Evolutionary conservation across 2,888 invertebrate species (phyloP).

Genomic region (Atethmia centrago): DNA sequence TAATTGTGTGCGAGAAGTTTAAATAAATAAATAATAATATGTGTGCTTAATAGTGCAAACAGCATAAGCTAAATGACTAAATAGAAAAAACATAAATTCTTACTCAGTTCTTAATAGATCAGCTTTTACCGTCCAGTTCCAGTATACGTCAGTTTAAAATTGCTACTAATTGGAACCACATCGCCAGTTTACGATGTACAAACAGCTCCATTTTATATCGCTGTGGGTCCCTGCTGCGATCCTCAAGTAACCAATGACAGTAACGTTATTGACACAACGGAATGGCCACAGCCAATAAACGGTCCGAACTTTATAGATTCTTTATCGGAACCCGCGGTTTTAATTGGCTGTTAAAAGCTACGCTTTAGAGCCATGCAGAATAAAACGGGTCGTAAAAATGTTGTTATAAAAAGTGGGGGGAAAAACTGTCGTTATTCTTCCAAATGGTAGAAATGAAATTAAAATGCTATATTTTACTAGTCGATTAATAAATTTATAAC

Average conservation of each 20-base stretch:
- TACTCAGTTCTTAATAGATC: neutral
- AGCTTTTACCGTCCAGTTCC: neutral
- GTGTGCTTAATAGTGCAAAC: neutral
- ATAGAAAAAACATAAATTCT: neutral
- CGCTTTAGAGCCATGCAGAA: slow-evolving; percentile 39
- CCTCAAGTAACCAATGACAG: slow-evolving; percentile 38
- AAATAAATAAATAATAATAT: neutral
- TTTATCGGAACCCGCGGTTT: slow-evolving; percentile 40
- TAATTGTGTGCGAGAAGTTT: too few relatives aligned
- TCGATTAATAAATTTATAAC: slow-evolving; percentile 9
- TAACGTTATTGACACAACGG: slow-evolving; percentile 41
- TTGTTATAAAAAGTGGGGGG: slow-evolving; percentile 8
- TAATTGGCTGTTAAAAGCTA: slow-evolving; percentile 53
- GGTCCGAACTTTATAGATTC: slow-evolving; percentile 36
- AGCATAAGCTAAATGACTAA: neutral
- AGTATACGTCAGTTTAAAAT: slow-evolving; percentile 28
- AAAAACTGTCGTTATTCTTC: slow-evolving; percentile 2
- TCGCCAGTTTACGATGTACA: slow-evolving; percentile 30
- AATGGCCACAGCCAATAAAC: slow-evolving; percentile 50
- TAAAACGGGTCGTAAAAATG: slow-evolving; percentile 33
- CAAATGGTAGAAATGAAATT: slow-evolving; percentile 28
- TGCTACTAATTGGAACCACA: slow-evolving; percentile 14
- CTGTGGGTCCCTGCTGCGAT: slow-evolving; percentile 32
- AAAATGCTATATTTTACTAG: slow-evolving; percentile 14
- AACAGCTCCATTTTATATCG: slow-evolving; percentile 31